phyloP scores from a whole-genome alignment of 2,888 invertebrate species.

The Prenolepis imparis region DNA sequence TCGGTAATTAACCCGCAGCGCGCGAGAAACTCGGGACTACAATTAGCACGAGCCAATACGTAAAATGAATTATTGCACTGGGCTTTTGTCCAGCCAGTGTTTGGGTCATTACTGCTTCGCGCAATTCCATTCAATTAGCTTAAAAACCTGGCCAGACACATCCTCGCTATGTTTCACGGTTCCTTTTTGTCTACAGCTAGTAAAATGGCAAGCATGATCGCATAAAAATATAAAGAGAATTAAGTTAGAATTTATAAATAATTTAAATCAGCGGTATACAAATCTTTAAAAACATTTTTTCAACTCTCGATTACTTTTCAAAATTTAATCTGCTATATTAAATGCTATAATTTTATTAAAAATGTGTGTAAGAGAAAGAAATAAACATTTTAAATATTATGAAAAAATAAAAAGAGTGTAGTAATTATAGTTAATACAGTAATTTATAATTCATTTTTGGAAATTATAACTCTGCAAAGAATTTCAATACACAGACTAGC shows the following conservation, averaged over 20 bases:
- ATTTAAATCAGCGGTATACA: neutral
- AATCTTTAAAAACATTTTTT: neutral
- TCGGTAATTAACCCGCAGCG: conserved; percentile 76
- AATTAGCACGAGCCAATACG: conserved; percentile 77
- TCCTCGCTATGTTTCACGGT: neutral
- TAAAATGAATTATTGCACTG: conserved; percentile 79
- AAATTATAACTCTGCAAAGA: neutral
- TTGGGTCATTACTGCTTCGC: conserved; percentile 66
- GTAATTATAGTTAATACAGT: neutral
- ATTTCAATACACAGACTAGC: neutral
- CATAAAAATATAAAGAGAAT: neutral
- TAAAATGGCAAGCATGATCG: neutral
- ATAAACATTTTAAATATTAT: neutral
- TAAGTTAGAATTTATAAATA: neutral
- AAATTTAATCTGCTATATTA: neutral
- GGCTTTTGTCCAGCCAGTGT: conserved; percentile 65
- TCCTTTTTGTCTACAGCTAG: neutral
- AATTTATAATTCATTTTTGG: neutral
- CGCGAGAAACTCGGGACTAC: conserved; percentile 72
- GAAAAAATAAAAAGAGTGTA: neutral
- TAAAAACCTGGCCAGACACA: conserved; percentile 36
- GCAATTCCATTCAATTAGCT: conserved; percentile 67
- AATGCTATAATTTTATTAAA: conserved; percentile 1
- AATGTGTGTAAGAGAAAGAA: neutral
- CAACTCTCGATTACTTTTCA: neutral